Conservation (phyloP, 2,888 invertebrate species). For the Pyrrhia umbra region DNA sequence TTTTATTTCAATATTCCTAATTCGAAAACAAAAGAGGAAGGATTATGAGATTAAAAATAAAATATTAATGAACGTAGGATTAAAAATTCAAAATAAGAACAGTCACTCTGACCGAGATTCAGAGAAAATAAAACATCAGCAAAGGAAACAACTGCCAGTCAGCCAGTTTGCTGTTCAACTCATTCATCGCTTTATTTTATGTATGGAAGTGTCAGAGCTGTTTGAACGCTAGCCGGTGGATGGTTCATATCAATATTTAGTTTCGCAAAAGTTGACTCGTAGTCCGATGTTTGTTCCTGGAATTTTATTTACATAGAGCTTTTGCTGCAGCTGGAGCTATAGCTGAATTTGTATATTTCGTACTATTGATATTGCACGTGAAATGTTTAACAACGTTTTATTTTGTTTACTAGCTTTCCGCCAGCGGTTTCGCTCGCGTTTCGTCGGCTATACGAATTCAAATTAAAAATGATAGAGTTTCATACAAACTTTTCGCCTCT, state of each 20-base stretch:
- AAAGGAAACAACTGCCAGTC: conserved; percentile 3
- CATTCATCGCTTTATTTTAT: not conserved
- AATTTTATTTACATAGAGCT: not conserved
- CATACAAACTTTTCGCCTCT: too few species aligned
- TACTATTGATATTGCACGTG: not conserved
- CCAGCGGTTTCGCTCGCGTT: too few species aligned
- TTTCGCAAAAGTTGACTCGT: not conserved
- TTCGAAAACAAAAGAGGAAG: too few species aligned
- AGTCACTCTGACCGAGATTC: not conserved
- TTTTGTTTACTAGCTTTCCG: too few species aligned
- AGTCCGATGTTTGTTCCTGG: not conserved
- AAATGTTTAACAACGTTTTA: too few species aligned
- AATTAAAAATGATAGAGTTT: too few species aligned
- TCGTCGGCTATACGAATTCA: too few species aligned
- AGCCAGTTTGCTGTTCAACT: not conserved
- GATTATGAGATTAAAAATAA: too few species aligned
- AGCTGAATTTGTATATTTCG: not conserved
- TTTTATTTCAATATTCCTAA: too few species aligned
- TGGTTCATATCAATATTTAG: not conserved
- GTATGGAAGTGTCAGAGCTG: not conserved
- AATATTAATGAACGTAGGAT: too few species aligned
- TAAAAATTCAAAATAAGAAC: not conserved
- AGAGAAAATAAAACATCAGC: not conserved
- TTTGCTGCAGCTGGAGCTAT: not conserved
- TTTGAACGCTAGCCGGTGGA: not conserved